Evolutionary conservation across 2,113 vertebrate species (phyloP).

Genomic region (Peromyscus californicus): DNA sequence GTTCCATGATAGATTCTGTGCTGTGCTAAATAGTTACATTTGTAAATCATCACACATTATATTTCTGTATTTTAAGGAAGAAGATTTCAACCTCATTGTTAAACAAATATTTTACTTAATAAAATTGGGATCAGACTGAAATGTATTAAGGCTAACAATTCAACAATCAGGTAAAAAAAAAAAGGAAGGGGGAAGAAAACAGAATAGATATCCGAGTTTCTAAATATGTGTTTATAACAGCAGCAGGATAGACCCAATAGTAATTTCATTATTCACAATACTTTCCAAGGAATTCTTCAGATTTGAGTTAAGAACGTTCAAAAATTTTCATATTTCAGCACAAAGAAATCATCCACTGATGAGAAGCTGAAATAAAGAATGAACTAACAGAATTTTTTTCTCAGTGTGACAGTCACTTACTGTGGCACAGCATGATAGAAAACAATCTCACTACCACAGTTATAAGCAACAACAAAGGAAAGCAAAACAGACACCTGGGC

Average conservation of each 20-base stretch:
- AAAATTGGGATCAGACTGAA: neutral
- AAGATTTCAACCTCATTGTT: neutral
- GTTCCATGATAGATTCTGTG: neutral
- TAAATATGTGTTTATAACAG: neutral
- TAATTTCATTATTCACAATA: neutral
- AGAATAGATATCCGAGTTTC: neutral
- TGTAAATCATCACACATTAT: neutral
- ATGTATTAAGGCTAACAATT: too few species aligned
- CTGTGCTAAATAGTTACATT: neutral
- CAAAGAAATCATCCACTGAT: neutral
- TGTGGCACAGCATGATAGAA: neutral
- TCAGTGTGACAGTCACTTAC: neutral
- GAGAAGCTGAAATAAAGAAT: neutral
- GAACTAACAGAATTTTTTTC: neutral
- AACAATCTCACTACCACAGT: neutral
- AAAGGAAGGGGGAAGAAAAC: too few species aligned
- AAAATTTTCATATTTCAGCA: neutral
- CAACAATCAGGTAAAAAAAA: neutral
- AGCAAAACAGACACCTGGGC: rapidly evolving
- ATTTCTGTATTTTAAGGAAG: neutral
- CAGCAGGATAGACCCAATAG: rapidly evolving
- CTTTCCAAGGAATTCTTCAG: neutral
- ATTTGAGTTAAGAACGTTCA: neutral
- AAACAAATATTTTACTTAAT: neutral
- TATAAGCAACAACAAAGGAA: neutral